These are phyloP conservation scores for Pyrrhosoma nymphula DNA, from an alignment of 2,888 invertebrate species.

Conservation along the genomic window DNA sequence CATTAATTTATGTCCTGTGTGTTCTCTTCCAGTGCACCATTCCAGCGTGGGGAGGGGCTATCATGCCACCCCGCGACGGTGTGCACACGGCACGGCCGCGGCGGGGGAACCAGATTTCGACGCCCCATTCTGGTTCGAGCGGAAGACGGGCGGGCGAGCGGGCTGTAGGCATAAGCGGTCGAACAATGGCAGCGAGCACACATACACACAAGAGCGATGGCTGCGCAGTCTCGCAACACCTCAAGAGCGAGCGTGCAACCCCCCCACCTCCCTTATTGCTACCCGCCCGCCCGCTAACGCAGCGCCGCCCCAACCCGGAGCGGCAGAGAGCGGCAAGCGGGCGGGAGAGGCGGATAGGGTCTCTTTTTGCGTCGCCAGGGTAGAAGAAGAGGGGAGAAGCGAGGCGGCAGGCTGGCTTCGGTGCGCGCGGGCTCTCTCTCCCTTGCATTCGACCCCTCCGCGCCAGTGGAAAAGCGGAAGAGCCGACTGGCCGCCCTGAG, in stretches of 20 bases:
- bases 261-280: background rate
- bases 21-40: too few species aligned
- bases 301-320: background rate
- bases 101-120: background rate
- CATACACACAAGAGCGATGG: background rate
- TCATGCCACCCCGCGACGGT: background rate
- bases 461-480: too few species aligned
- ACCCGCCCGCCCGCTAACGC: background rate
- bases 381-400: too few species aligned
- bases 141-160: background rate
- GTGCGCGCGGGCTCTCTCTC: too few species aligned
- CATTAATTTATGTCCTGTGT: too few species aligned
- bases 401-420: too few species aligned
- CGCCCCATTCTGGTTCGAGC: background rate
- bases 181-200: background rate
- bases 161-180: background rate
- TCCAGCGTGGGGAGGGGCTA: too few species aligned
- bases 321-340: background rate
- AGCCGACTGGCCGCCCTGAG: too few species aligned
- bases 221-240: background rate
- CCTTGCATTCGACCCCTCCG: too few species aligned
- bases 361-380: too few species aligned
- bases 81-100: background rate
- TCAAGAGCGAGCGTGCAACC: too few species aligned
- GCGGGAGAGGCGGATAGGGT: background rate